These are phyloP conservation scores for Apogon talboti DNA, from an alignment of 2,797 vertebrate species.

Conservation along the genomic window DNA sequence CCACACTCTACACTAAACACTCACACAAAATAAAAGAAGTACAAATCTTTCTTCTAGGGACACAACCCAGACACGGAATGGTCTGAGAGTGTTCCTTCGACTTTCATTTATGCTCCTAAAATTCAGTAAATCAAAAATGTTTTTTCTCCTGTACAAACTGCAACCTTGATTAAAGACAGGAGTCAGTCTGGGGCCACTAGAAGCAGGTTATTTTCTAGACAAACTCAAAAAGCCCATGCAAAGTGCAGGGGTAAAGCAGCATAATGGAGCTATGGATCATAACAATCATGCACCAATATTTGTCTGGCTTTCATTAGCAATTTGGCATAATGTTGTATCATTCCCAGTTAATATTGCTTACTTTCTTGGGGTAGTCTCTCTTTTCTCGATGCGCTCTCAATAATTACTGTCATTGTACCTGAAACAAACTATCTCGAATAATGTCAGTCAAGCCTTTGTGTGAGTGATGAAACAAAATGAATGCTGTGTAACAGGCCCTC, in stretches of 20 bases:
- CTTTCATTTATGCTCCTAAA: conserved; percentile 28
- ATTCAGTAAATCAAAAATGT: neutral
- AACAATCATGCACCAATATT: conserved; percentile 6
- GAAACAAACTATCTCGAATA: conserved; percentile 74
- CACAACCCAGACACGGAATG: neutral
- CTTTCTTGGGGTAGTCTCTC: conserved; percentile 43
- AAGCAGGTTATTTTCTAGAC: neutral
- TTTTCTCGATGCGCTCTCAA: conserved; percentile 49
- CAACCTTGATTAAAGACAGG: conserved; percentile 16
- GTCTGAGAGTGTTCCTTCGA: conserved; percentile 2
- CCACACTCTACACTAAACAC: conserved; percentile 14
- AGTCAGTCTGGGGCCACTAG: neutral
- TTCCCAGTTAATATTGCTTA: conserved; percentile 51
- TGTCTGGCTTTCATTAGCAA: conserved; percentile 48
- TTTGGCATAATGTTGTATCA: conserved; percentile 50
- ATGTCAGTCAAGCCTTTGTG: conserved; percentile 73
- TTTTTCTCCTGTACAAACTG: neutral
- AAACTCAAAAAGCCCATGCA: neutral
- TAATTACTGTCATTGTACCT: conserved; percentile 76
- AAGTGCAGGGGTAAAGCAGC: conserved; percentile 1
- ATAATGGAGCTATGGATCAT: neutral
- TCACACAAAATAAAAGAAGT: neutral
- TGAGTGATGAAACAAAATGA: conserved; percentile 72
- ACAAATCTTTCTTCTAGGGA: neutral
- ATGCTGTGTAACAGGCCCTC: conserved; percentile 70